Base-by-base conservation (phyloP, 2,113 vertebrate genomes). In the Eolophus roseicapilla region DNA sequence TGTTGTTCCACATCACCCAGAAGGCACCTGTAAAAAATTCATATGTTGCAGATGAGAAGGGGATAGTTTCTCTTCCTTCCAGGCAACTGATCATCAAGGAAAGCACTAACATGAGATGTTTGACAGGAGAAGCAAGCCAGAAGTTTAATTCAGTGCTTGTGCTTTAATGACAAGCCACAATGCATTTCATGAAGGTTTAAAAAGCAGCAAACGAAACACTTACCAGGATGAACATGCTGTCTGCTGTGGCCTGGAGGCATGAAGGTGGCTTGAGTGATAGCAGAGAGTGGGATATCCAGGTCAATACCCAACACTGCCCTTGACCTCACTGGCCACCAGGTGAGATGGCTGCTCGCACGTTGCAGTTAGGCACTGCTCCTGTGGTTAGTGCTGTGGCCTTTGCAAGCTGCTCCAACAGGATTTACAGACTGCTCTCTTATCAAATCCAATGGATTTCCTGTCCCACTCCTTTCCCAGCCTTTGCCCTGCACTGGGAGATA, bases 381-480 rank as follows among this genome's bases (percentile, higher is more conserved):
- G 53, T 35, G 55, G 31, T 31, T 78, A 77, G n/a, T 59, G 55
- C 71, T n/a, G 11, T 7, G n/a, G 85, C 79, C 93, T 83, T 73
- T 75, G 47, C 74, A 67, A 73, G 93, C 86, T 70, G 83, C 86
- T 79, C 88, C 88, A 47, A 39, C 88, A 85, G 83, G 83, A 91
- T 91, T 90, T 93, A 73, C 81, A 62, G 47, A 87, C n/a, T 67
- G 35, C 41, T 95, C 3, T 69, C 86, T 92, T 93, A 96, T 87
- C 86, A 89, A 64, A 84, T 17, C 39, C 53, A 52, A 47, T 64
- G 62, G 43, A 93, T 86, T 94, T 82, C 68, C 63, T 90, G 86
- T 92, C 82, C 94, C 88, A 92, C 92, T 95, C 80, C 52, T 95
- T 93, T 93, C 90, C 88, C 93, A 91, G 80, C 59, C 86, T 70